A percentile compares a stretch with the other conserved stretches of the same genome.
Conservation (phyloP, 1,140 invertebrate species). For the Temnothorax nylanderi region DNA sequence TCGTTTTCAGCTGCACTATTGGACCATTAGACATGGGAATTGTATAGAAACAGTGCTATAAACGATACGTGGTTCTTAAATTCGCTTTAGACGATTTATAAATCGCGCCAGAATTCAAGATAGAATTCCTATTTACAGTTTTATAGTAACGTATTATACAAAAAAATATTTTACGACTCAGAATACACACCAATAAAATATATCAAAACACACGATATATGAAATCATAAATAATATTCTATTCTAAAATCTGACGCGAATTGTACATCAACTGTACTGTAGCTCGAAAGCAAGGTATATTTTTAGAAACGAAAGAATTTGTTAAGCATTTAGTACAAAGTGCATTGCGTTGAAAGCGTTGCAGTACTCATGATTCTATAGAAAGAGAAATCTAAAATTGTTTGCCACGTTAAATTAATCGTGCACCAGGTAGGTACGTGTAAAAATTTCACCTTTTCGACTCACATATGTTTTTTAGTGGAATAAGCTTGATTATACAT, state of each 20-base stretch:
- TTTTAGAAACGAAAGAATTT: background rate
- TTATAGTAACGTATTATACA: background rate
- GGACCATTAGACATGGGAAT: background rate
- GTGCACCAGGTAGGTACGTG: background rate
- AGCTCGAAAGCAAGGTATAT: background rate
- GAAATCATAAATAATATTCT: background rate
- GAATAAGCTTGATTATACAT: background rate
- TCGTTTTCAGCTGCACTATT: background rate
- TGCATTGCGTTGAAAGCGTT: background rate
- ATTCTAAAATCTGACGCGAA: background rate
- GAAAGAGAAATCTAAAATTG: slow-evolving; percentile 7
- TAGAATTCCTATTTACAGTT: background rate
- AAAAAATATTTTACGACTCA: background rate
- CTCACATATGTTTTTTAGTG: no score
- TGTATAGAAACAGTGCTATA: background rate
- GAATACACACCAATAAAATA: background rate
- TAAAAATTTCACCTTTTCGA: background rate
- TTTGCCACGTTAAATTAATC: background rate
- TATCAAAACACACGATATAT: background rate
- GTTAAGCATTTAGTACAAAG: background rate
- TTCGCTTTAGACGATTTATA: background rate
- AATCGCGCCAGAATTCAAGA: background rate
- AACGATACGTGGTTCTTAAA: background rate
- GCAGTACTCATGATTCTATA: background rate
- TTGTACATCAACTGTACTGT: background rate